Evolutionary conservation across 2,888 invertebrate species (phyloP), one percentile per base, ranked within the genome.

Genomic region (Vanessa cardui): DNA sequence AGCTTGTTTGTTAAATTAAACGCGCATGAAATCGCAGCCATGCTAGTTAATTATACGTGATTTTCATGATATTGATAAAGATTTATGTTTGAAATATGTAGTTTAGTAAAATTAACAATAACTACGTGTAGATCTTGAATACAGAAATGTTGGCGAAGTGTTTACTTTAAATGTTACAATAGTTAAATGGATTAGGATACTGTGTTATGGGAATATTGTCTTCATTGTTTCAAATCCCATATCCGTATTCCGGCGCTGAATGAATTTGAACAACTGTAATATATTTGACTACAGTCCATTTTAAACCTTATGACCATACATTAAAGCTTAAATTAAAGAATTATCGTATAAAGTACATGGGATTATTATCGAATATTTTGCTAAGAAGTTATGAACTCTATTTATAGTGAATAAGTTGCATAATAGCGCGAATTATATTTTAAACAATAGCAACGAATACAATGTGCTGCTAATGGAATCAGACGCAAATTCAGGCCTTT

Each of bases 211-310:
- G 56, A 39, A 56, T 56, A 56, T 39, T 39, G 39, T 39, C 33
- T 56, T 56, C 33, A 56, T 56, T 56, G 56, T 64, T 47, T 44
- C 49, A 49, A 64, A 64, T 58, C 56, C 54, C 63, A 63, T 63
- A 56, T 58, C 47, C 58, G 58, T 31, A 44, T 64, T 33, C 58
- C 64, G 7, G 18, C 18, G 31, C 39, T 49, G 49, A 47, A 58
- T 39, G 44, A 58, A 58, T 64, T 64, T 39, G 58, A 64, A 49
- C 39, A 39, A 58, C 50, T 56, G 47, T 47, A 39, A 56, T 56
- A n/a, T 56, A 39, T 39, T 18, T 16, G 18, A 18, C 16, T 56
- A 18, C 39, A 33, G n/a, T 2, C 31, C 9, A 39, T 56, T 56
- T 56, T 2, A 39, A n/a, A 39, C 33, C n/a, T 18, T 56, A 56